Evolutionary conservation across 2,888 invertebrate genomes (phyloP).

Genomic region (Cephus spinipes): DNA sequence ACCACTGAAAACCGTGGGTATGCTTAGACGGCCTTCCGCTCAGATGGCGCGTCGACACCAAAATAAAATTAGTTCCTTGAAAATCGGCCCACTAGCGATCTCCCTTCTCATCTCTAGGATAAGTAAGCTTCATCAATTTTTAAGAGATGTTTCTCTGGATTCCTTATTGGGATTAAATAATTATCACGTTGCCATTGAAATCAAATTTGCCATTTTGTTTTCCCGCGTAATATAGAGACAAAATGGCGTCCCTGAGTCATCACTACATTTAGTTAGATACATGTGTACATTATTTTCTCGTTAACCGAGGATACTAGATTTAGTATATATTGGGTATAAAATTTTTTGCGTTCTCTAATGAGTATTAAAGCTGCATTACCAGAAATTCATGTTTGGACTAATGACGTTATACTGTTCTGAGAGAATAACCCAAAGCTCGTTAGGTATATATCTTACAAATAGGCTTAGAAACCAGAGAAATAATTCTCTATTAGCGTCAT

Average conservation of each 20-base stretch:
- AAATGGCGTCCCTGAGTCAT: not conserved
- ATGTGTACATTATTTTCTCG: not conserved
- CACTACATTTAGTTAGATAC: not conserved
- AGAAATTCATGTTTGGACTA: not conserved
- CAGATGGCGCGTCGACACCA: too few species aligned
- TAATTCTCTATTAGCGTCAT: not conserved
- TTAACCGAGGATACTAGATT: not conserved
- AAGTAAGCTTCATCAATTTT: too few species aligned
- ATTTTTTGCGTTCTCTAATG: not conserved
- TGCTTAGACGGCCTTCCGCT: too few species aligned
- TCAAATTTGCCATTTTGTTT: not conserved
- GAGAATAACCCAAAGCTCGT: not conserved
- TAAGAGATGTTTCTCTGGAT: not conserved
- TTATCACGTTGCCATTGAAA: not conserved
- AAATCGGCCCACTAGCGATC: too few species aligned
- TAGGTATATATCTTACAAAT: not conserved
- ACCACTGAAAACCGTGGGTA: too few species aligned
- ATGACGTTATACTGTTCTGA: not conserved
- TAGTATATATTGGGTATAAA: not conserved
- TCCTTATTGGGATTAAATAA: not conserved
- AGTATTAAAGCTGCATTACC: not conserved
- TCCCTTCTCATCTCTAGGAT: too few species aligned
- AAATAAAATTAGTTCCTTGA: too few species aligned
- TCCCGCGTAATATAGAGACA: not conserved
- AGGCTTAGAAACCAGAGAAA: not conserved